Evolutionary conservation across 37 sponge, comb jelly and placozoan species (phyloP).

Genomic region (Mnemiopsis leidyi): DNA sequence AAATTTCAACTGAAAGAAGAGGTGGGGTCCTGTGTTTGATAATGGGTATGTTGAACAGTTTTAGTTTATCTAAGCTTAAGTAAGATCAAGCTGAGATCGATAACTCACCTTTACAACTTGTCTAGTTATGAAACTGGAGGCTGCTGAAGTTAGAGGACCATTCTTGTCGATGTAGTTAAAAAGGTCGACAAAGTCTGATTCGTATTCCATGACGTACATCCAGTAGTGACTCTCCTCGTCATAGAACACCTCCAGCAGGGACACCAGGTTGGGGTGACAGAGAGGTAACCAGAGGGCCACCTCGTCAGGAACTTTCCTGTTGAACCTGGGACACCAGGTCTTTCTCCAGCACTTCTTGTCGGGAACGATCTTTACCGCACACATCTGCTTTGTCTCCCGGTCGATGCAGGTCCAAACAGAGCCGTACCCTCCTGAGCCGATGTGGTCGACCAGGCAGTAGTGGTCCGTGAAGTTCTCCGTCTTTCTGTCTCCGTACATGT

Average conservation of each 20-base stretch:
- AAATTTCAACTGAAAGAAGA: too few species aligned
- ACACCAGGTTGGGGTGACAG: background rate
- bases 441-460: slow-evolving; percentile 36
- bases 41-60: too few species aligned
- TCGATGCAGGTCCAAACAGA: slow-evolving; percentile 51
- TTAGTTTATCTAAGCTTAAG: too few species aligned
- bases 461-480: slow-evolving; percentile 41
- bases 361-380: slow-evolving; percentile 50
- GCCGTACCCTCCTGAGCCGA: slow-evolving; percentile 53
- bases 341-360: slow-evolving; percentile 49
- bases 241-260: slow-evolving; percentile 24
- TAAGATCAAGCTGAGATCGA: background rate
- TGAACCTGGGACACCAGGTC: background rate
- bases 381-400: slow-evolving; percentile 14
- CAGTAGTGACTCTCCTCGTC: background rate
- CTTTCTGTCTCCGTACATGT: background rate
- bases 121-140: background rate
- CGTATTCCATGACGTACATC: slow-evolving; percentile 55
- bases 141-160: background rate
- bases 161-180: slow-evolving; percentile 61
- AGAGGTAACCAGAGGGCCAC: slow-evolving; percentile 61
- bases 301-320: background rate
- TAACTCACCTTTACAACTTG: background rate
- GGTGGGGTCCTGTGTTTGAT: too few species aligned
- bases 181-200: background rate